Evolutionary conservation across 2,888 invertebrate species (phyloP).

Genomic region (Polydrusus tereticollis): DNA sequence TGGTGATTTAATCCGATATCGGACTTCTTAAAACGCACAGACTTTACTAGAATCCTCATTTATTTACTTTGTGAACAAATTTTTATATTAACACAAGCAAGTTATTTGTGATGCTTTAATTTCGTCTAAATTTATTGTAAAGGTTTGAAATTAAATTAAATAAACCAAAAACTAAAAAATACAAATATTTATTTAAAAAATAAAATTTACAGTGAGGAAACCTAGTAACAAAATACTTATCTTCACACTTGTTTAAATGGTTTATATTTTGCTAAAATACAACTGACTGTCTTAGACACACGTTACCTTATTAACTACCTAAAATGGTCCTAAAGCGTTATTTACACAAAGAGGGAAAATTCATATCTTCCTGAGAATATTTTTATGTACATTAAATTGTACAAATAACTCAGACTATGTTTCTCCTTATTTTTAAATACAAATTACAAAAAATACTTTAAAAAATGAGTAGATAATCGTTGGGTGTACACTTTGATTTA

Average conservation of each 20-base stretch:
- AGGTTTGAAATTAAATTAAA: background rate
- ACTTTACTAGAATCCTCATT: too few relatives aligned
- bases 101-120: too few relatives aligned
- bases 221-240: conserved; percentile 16
- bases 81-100: too few relatives aligned
- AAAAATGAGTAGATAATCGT: conserved; percentile 19
- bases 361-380: conserved; percentile 46
- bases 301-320: conserved; percentile 1
- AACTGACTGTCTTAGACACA: background rate
- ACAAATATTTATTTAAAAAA: conserved; percentile 26
- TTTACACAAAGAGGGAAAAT: conserved; percentile 36
- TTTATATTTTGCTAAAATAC: conserved; percentile 9
- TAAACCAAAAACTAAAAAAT: conserved; percentile 8
- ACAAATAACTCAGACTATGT: conserved; percentile 55
- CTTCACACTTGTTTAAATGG: background rate
- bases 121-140: too few relatives aligned
- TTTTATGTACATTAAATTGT: conserved; percentile 39
- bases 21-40: too few relatives aligned
- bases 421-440: conserved; percentile 52
- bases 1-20: too few relatives aligned
- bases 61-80: too few relatives aligned
- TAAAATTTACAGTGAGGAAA: conserved; percentile 12
- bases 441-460: conserved; percentile 43
- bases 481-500: background rate
- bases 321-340: conserved; percentile 12